Evolutionary conservation across 1,140 invertebrate species (phyloP), one percentile per base, ranked within the genome.

Genomic region (Antheraea pernyi): DNA sequence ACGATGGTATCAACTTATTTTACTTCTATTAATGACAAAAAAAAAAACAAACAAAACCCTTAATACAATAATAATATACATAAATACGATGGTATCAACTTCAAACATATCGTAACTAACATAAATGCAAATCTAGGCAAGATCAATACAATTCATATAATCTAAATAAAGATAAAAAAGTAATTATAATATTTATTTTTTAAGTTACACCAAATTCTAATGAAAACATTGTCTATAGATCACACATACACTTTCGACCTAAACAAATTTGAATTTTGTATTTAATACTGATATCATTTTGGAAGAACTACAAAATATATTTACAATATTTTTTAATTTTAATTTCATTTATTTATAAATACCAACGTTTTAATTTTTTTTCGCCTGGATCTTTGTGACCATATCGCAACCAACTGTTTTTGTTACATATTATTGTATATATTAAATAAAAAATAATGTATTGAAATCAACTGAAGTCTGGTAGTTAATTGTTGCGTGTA

Each of bases 281-380:
- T 91, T 91, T 92, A 91, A 92, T 92, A 92, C 90, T 92, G 90
- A 92, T 91, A 90, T 88, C 83, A 82, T 90, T 91, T 92, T 90
- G 90, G 88, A 92, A 91, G 90, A 91, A 86, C 84, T 92, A 91
- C 84, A 91, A 89, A 89, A 86, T 88, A 89, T 91, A 90, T 92
- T 89, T 90, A 91, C 86, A 91, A 81, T 86, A n/a, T 84, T 83
- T 81, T 81, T 75, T 75, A 77, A 79, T 83, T 81, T 81, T 76
- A 75, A 75, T 81, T 78, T 82, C 76, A 75, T 77, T 67, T 63
- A 61, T 70, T 61, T 10, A 76, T 70, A 73, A 73, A 85, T 88
- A 87, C 89, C 89, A 91, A 91, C 88, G 79, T 84, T 82, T 73
- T 80, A 83, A 75, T 82, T 90, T 67, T 87, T 85, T 83, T 53